A percentile compares a stretch with the other conserved stretches of the same genome.
These are phyloP conservation scores for Antennarius maculatus DNA, from an alignment of 2,797 vertebrate genomes.

Conservation along the genomic window DNA sequence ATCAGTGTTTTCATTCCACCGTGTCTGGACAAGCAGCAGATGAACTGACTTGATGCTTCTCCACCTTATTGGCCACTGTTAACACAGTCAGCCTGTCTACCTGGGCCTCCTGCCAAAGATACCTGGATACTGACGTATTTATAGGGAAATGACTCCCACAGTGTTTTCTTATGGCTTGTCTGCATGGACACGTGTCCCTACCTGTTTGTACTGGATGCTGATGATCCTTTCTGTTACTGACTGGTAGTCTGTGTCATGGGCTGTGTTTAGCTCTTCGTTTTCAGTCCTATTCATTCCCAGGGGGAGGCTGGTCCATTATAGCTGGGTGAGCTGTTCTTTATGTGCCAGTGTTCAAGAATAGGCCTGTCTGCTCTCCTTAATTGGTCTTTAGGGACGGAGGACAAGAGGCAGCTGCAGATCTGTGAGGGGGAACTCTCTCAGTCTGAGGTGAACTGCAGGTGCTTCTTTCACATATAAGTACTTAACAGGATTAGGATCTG, in stretches of 20 bases:
- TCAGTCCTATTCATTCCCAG: constrained; percentile 32
- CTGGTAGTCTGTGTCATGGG: neutral
- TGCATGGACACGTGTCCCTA: constrained; percentile 19
- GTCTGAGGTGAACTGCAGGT: constrained; percentile 5
- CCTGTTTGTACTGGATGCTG: neutral
- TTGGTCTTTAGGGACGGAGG: constrained; percentile 57
- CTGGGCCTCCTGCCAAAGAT: constrained; percentile 21
- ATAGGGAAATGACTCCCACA: constrained; percentile 46
- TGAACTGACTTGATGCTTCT: constrained; percentile 10
- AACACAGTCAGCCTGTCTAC: neutral
- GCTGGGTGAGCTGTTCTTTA: constrained; percentile 42
- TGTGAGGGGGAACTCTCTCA: constrained; percentile 6
- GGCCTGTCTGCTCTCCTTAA: constrained; percentile 46
- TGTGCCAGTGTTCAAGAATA: constrained; percentile 38
- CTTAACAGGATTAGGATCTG: too few relatives aligned
- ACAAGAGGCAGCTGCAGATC: constrained; percentile 46
- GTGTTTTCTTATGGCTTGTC: constrained; percentile 15
- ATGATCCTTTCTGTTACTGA: neutral
- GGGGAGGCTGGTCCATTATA: constrained; percentile 33
- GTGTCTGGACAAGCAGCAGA: constrained; percentile 26
- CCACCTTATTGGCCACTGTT: neutral
- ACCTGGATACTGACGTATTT: constrained; percentile 26
- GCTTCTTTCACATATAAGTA: too few relatives aligned
- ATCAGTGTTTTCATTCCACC: neutral
- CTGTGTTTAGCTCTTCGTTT: constrained; percentile 21